Base-by-base conservation (phyloP, 2,888 invertebrate species). In the Lepidochrysops patricia region DNA sequence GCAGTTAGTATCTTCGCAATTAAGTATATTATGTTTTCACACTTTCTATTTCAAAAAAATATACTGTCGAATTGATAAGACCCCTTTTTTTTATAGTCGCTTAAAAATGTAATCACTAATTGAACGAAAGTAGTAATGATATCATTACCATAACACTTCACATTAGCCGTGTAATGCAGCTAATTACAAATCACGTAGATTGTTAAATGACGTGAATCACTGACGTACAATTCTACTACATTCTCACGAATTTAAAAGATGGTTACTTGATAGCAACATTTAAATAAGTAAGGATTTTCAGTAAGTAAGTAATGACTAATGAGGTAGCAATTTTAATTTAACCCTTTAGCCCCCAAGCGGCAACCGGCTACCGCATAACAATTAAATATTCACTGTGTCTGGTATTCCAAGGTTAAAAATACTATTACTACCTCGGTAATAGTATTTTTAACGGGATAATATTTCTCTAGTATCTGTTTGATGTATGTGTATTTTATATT, bases 31-130 rank as follows among this genome's bases (percentile, higher is more conserved):
- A 29, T 43, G 9, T 23, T 43, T 9, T 4, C 9, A 19, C 43
- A 43, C 43, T 43, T 72, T 68, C 63, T 61, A 62, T 57, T 58
- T 60, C n/a, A n/a, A n/a, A n/a, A n/a, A n/a, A n/a, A n/a, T n/a
- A n/a, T n/a, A n/a, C n/a, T n/a, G n/a, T n/a, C n/a, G n/a, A n/a
- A n/a, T n/a, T n/a, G n/a, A n/a, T n/a, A n/a, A n/a, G n/a, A n/a
- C n/a, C n/a, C n/a, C n/a, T n/a, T n/a, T n/a, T n/a, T 61, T 59
- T 48, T 37, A 12, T 59, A 34, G 27, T n/a, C n/a, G n/a, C n/a
- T 32, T 15, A 32, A 32, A 54, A 54, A 29, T 54, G 19, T 7
- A 54, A 54, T 52, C 13, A 27, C 26, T 12, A 32, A 32, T 19
- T 7, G 12, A 54, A 32, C 54, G 54, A 54, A 54, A 54, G 54